phyloP scores from a whole-genome alignment of 2,113 vertebrate species.

The Rissa tridactyla region DNA sequence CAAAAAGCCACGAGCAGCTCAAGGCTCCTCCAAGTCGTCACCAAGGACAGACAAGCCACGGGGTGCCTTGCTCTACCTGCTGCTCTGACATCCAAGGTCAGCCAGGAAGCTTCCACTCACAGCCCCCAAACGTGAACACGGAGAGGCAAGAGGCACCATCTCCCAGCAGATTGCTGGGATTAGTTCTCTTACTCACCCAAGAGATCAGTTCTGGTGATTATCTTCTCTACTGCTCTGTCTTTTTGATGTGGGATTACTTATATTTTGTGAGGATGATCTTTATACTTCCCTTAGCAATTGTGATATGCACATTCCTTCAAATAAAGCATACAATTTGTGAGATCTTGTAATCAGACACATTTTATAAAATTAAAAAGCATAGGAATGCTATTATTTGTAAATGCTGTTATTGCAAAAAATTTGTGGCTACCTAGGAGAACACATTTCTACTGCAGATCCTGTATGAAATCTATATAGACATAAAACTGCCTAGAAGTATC shows the following conservation, averaged over 20 bases:
- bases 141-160: background rate
- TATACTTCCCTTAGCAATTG: background rate
- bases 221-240: background rate
- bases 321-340: background rate
- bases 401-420: background rate
- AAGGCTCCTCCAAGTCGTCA: background rate
- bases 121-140: background rate
- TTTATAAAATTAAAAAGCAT: background rate
- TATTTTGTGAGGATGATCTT: background rate
- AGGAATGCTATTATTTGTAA: background rate
- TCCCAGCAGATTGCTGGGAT: background rate
- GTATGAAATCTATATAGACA: background rate
- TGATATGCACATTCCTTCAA: background rate
- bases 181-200: background rate
- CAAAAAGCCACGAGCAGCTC: background rate
- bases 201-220: background rate
- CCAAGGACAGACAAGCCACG: background rate
- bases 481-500: background rate
- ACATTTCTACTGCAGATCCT: background rate
- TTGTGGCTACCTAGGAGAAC: background rate
- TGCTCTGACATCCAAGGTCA: background rate
- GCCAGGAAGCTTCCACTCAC: background rate
- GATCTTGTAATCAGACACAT: background rate
- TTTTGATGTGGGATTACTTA: background rate
- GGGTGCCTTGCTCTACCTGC: background rate